phyloP scores from a whole-genome alignment of 2,797 vertebrate genomes.

The Acanthurus tractus region DNA sequence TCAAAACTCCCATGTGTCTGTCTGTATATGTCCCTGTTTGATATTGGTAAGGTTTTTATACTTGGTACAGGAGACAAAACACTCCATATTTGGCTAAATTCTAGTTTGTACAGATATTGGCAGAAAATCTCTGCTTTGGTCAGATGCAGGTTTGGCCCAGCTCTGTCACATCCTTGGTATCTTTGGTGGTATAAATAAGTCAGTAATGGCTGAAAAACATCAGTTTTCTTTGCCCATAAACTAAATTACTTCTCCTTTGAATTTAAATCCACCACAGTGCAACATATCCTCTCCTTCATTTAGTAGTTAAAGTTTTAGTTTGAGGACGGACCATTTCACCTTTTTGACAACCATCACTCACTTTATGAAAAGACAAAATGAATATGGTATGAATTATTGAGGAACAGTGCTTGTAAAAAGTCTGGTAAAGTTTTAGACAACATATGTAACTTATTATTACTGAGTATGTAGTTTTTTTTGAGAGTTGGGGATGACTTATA shows the following conservation, averaged over 20 bases:
- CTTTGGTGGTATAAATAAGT: background rate
- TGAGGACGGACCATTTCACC: background rate
- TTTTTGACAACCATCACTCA: background rate
- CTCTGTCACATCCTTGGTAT: background rate
- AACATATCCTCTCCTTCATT: background rate
- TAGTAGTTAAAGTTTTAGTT: background rate
- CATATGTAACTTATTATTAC: background rate
- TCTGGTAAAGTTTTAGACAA: background rate
- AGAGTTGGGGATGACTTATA: background rate
- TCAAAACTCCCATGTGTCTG: background rate
- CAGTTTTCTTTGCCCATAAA: background rate
- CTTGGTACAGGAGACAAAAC: background rate
- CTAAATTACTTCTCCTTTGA: background rate
- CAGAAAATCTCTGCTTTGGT: background rate
- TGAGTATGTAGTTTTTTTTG: background rate
- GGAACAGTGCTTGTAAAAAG: background rate
- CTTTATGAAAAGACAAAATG: background rate
- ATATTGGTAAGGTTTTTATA: background rate
- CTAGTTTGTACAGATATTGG: background rate
- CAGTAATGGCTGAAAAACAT: background rate
- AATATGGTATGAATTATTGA: background rate
- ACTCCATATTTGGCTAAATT: background rate
- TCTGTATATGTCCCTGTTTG: background rate
- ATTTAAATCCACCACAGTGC: background rate
- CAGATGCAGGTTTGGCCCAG: background rate